phyloP scores from a whole-genome alignment of 2,797 vertebrate genomes.

The Microctenopoma stevenorrisi region DNA sequence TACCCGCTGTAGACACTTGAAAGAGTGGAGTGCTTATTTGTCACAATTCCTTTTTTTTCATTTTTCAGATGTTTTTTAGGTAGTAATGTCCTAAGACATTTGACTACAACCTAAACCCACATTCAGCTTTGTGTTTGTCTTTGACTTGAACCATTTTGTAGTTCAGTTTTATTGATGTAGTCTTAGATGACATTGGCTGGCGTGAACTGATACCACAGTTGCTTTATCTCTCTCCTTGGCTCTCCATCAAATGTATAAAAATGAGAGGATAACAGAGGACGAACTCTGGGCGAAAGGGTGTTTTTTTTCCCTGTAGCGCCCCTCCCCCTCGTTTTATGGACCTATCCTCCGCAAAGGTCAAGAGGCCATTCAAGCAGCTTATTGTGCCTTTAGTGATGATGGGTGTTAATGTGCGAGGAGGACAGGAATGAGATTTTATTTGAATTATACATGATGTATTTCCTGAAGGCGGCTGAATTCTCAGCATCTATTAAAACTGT shows the following conservation, averaged over 20 bases:
- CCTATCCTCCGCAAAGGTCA: slow-evolving; percentile 62
- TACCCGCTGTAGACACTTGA: too few relatives aligned
- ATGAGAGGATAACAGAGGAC: slow-evolving; percentile 39
- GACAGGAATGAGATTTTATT: slow-evolving; percentile 31
- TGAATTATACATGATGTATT: slow-evolving; percentile 21
- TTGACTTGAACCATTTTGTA: slow-evolving; percentile 13
- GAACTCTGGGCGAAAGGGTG: slow-evolving; percentile 43
- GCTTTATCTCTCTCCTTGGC: slow-evolving; percentile 33
- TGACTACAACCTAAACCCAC: not conserved
- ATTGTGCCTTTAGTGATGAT: slow-evolving; percentile 51
- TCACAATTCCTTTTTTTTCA: too few relatives aligned
- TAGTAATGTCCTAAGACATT: too few relatives aligned
- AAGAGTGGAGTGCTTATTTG: too few relatives aligned
- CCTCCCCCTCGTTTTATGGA: slow-evolving; percentile 44
- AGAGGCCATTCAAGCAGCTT: slow-evolving; percentile 58
- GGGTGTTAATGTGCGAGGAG: slow-evolving; percentile 43
- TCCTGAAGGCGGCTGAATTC: slow-evolving; percentile 3
- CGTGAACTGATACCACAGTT: slow-evolving; percentile 17
- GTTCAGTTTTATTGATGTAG: slow-evolving; percentile 32
- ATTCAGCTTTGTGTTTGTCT: not conserved
- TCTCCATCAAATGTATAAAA: slow-evolving; percentile 46
- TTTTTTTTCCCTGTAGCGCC: slow-evolving; percentile 23
- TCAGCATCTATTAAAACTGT: slow-evolving; percentile 3
- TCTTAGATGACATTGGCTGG: slow-evolving; percentile 32
- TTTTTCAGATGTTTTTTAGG: too few relatives aligned